These are phyloP conservation scores for Catocala fraxini DNA, from an alignment of 2,888 invertebrate genomes.

Conservation along the genomic window DNA sequence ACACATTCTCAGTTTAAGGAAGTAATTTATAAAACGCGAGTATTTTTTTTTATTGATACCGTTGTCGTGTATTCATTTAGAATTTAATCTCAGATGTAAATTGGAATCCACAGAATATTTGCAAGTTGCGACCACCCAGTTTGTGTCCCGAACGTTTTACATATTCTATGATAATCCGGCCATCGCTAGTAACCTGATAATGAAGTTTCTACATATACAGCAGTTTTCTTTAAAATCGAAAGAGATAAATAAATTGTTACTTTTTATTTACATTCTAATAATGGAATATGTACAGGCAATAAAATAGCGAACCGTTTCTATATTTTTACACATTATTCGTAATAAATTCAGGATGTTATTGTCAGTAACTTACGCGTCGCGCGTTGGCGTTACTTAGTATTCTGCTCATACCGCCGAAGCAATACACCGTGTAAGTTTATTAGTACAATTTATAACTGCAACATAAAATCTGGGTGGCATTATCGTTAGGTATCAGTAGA, in stretches of 20 bases:
- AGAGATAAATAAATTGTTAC: neutral
- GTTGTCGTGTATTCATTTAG: neutral
- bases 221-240: neutral
- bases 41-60: too few relatives aligned
- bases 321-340: slow-evolving; percentile 3
- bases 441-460: slow-evolving; percentile 13
- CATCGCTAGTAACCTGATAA: neutral
- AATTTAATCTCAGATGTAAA: neutral
- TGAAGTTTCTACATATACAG: neutral
- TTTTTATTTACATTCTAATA: slow-evolving; percentile 2
- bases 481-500: slow-evolving; percentile 3
- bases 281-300: neutral
- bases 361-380: neutral
- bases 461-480: slow-evolving; percentile 15
- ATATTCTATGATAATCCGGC: slow-evolving; percentile 9
- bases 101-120: slow-evolving; percentile 8
- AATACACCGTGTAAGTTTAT: slow-evolving; percentile 16
- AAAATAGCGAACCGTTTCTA: slow-evolving; percentile 1
- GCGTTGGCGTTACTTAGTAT: slow-evolving; percentile 12
- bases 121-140: slow-evolving; percentile 9
- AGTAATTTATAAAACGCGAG: neutral
- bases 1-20: slow-evolving; percentile 1
- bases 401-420: slow-evolving; percentile 9
- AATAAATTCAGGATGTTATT: slow-evolving; percentile 16
- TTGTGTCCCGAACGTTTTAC: neutral